Conservation (phyloP, 2,113 vertebrate genomes). For the Acrocephalus arundinaceus region DNA sequence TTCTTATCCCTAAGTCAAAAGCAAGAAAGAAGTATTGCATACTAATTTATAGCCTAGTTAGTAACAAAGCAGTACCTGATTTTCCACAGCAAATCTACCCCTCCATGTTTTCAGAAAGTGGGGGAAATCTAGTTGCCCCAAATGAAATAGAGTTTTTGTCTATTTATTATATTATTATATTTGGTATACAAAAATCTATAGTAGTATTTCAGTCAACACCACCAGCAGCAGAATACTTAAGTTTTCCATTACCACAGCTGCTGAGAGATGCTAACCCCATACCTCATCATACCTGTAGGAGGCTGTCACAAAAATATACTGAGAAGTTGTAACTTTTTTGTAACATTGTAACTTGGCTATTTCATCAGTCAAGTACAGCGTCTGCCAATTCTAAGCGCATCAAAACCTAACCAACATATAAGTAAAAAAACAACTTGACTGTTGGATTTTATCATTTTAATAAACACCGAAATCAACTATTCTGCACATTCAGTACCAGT, state of each 20-base stretch:
- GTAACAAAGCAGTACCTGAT: neutral
- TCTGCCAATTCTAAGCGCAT: neutral
- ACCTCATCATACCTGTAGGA: rapidly evolving
- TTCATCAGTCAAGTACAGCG: neutral
- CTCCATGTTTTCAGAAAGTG: neutral
- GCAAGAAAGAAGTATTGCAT: neutral
- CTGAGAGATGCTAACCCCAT: neutral
- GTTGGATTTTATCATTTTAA: neutral
- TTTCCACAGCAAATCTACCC: neutral
- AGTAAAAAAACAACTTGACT: neutral
- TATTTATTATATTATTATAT: neutral
- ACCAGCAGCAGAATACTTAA: neutral
- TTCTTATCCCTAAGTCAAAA: neutral
- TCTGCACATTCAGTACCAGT: neutral
- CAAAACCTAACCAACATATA: neutral
- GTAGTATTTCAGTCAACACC: neutral
- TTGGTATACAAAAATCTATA: neutral
- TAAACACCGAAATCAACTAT: neutral
- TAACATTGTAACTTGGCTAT: neutral
- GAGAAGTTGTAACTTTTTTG: neutral
- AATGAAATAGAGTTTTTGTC: neutral
- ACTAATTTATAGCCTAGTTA: neutral
- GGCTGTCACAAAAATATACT: neutral
- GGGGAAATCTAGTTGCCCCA: neutral
- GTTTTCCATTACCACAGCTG: neutral